A percentile compares a stretch with the other conserved stretches of the same genome.
Conservation (phyloP, 1,140 invertebrate genomes). For the Listronotus oregonensis region DNA sequence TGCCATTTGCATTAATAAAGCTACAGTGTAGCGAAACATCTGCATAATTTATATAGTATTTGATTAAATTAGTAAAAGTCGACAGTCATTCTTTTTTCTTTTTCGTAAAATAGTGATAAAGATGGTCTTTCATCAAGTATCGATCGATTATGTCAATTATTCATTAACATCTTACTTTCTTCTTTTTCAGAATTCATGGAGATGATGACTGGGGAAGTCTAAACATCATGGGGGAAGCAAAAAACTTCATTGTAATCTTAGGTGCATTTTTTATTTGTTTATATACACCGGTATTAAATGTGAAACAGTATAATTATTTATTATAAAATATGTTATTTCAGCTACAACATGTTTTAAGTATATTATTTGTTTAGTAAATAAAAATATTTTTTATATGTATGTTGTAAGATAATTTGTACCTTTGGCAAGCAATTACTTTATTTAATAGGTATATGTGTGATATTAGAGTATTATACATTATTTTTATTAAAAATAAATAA, state of each 20-base stretch:
- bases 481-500: conserved; percentile 14
- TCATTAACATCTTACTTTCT: too few species aligned
- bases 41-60: too few species aligned
- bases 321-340: conserved; percentile 42
- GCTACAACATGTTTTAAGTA: conserved; percentile 13
- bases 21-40: too few species aligned
- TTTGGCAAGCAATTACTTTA: conserved; percentile 15
- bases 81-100: too few species aligned
- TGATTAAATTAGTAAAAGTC: too few species aligned
- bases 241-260: conserved; percentile 32
- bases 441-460: background rate
- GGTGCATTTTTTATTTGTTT: conserved; percentile 38
- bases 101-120: too few species aligned
- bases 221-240: conserved; percentile 19
- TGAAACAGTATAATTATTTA: conserved; percentile 29
- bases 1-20: too few species aligned
- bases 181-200: conserved; percentile 89
- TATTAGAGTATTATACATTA: conserved; percentile 1
- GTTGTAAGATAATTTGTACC: conserved; percentile 33
- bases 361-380: conserved; percentile 26
- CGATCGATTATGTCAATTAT: too few species aligned
- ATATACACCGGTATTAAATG: conserved; percentile 21
- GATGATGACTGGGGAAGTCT: conserved; percentile 87
- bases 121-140: too few species aligned
- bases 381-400: conserved; percentile 32